Base-by-base conservation (phyloP, 2,113 vertebrate genomes). In the Lophius piscatorius region DNA sequence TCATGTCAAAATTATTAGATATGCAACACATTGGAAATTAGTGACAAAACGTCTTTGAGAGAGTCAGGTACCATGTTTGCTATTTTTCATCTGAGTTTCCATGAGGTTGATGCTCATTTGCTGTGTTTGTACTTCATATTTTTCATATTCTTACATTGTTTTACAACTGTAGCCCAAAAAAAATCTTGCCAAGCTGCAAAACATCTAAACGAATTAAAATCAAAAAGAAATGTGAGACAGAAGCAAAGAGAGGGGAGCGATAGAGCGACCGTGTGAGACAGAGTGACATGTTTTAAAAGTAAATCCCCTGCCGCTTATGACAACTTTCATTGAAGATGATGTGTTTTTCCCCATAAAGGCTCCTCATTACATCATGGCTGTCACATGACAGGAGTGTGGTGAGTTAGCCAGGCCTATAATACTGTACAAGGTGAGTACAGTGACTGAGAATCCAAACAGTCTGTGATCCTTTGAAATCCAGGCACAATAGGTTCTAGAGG, bases 241-340 rank as follows among this genome's bases (percentile, higher is more conserved):
- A 31, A 10, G 11, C n/a, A n/a, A n/a, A n/a, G n/a, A n/a, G n/a
- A n/a, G n/a, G n/a, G n/a, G n/a, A n/a, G n/a, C n/a, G n/a, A n/a
- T n/a, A n/a, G n/a, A n/a, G n/a, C n/a, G n/a, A n/a, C n/a, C n/a
- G n/a, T n/a, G n/a, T n/a, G 54, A 31, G 13, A 29, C 33, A 66
- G 44, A 31, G 39, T 26, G 22, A 64, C 8, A 67, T 17, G 35
- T 52, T 31, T 68, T 54, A 46, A 66, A 70, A 56, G 60, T 35
- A 79, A 86, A 84, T 83, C 79, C 68, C 56, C 45, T 61, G 71
- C 78, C 78, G 72, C 67, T 80, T 78, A 80, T 62, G 63, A 76
- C 52, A 56, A 63, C 61, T 59, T 51, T n/a, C 20, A n/a, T 17
- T 65, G 64, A 70, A 52, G 56, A 79, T 76, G 75, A 84, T 66